A percentile compares a stretch with the other conserved stretches of the same genome.
phyloP scores from a whole-genome alignment of 2,888 invertebrate genomes.

The Maniola hyperantus region DNA sequence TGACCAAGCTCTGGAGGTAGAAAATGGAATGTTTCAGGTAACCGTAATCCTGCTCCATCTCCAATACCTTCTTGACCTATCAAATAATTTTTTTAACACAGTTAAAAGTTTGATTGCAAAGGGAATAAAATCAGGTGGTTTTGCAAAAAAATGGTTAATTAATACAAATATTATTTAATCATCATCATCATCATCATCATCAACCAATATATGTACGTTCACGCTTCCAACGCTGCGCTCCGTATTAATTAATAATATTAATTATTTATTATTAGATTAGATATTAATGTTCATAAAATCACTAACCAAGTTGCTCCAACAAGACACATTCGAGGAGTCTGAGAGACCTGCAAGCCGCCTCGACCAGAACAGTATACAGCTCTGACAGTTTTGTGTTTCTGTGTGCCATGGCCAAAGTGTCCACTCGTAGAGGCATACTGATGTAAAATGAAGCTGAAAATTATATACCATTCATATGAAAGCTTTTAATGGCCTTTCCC shows the following conservation, averaged over 20 bases:
- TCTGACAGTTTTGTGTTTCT: slow-evolving; percentile 84
- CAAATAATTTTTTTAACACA: background rate
- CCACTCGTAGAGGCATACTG: slow-evolving; percentile 85
- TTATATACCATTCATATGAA: background rate
- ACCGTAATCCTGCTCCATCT: slow-evolving; percentile 74
- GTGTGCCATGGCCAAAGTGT: slow-evolving; percentile 88
- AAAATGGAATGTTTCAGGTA: slow-evolving; percentile 89
- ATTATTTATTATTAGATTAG: too few species aligned
- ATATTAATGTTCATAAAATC: too few species aligned
- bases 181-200: too few species aligned
- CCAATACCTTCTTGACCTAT: slow-evolving; percentile 78
- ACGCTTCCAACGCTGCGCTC: too few species aligned
- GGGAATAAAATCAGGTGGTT: background rate
- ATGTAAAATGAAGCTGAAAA: slow-evolving; percentile 76
- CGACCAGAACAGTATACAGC: slow-evolving; percentile 88
- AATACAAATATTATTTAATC: too few species aligned
- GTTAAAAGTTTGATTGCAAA: background rate
- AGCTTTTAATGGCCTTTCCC: too few species aligned
- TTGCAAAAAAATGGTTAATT: too few species aligned
- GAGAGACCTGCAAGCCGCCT: slow-evolving; percentile 88
- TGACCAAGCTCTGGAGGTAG: slow-evolving; percentile 87
- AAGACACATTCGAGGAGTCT: slow-evolving; percentile 85
- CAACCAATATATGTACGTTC: too few species aligned
- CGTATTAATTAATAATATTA: too few species aligned
- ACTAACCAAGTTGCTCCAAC: slow-evolving; percentile 79